phyloP scores from a whole-genome alignment of 2,888 invertebrate species.

The Polydrusus tereticollis region DNA sequence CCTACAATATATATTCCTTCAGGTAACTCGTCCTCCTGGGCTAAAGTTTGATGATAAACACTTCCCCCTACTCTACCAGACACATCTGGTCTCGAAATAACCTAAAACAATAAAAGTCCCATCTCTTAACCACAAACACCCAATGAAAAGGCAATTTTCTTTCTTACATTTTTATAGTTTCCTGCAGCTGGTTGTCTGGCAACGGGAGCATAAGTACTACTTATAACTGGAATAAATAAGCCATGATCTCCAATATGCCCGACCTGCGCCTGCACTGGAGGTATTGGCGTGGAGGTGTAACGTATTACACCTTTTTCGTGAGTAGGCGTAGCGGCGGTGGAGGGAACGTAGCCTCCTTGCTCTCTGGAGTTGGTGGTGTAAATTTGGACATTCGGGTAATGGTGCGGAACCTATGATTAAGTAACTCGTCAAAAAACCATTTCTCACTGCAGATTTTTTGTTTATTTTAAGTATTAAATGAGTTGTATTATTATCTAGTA shows the following conservation, averaged over 20 bases:
- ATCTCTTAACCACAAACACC: no score
- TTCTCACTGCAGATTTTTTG: not conserved
- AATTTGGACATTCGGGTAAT: conserved; percentile 53
- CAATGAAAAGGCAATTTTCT: not conserved
- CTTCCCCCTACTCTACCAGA: conserved; percentile 12
- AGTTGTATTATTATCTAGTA: no score
- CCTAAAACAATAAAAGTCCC: conserved; percentile 19
- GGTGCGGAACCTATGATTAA: not conserved
- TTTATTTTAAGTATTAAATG: not conserved
- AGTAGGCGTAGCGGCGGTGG: conserved; percentile 47
- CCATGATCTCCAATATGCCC: conserved; percentile 46
- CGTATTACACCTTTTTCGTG: not conserved
- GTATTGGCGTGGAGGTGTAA: conserved; percentile 35
- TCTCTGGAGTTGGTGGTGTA: conserved; percentile 54
- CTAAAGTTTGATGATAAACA: conserved; percentile 30
- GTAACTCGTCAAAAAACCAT: not conserved
- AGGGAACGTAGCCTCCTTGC: conserved; percentile 54
- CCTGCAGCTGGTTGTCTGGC: not conserved
- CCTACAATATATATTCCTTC: conserved; percentile 47
- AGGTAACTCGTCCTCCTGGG: conserved; percentile 42
- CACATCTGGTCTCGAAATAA: conserved; percentile 21
- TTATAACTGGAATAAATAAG: conserved; percentile 8
- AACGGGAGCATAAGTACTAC: conserved; percentile 13
- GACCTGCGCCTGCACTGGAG: conserved; percentile 29
- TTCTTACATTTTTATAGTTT: conserved; percentile 36